phyloP scores from a whole-genome alignment of 2,888 invertebrate genomes.

The Ormyrus labotus region DNA sequence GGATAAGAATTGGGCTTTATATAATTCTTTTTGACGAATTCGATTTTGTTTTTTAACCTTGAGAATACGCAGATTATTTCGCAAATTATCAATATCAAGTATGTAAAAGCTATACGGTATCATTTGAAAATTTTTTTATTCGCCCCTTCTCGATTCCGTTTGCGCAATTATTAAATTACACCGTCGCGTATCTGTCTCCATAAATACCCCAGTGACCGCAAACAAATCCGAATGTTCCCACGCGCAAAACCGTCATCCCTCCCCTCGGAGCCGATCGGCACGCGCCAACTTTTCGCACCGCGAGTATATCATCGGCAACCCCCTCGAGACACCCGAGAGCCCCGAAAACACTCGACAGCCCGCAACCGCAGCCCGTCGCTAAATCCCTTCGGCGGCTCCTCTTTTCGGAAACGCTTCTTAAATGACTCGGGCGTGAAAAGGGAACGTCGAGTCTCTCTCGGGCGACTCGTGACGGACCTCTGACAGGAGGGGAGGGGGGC shows the following conservation, averaged over 20 bases:
- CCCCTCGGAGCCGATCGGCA: background rate
- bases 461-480: background rate
- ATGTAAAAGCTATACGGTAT: no score
- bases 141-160: background rate
- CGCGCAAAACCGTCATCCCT: slow-evolving; percentile 8
- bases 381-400: background rate
- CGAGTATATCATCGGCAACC: background rate
- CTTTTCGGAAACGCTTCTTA: background rate
- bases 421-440: slow-evolving; percentile 3
- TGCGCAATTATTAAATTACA: background rate
- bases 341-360: background rate
- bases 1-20: background rate
- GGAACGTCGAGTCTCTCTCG: background rate
- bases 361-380: background rate
- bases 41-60: background rate
- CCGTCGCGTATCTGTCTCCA: background rate
- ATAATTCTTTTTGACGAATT: no score
- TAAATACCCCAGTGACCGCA: background rate
- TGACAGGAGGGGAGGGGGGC: slow-evolving; percentile 3
- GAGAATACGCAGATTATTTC: no score
- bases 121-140: background rate
- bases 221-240: slow-evolving; percentile 22
- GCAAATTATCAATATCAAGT: no score
- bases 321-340: background rate
- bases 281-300: background rate